Base-by-base conservation (phyloP, 2,888 invertebrate species). In the Rhogogaster chlorosoma region DNA sequence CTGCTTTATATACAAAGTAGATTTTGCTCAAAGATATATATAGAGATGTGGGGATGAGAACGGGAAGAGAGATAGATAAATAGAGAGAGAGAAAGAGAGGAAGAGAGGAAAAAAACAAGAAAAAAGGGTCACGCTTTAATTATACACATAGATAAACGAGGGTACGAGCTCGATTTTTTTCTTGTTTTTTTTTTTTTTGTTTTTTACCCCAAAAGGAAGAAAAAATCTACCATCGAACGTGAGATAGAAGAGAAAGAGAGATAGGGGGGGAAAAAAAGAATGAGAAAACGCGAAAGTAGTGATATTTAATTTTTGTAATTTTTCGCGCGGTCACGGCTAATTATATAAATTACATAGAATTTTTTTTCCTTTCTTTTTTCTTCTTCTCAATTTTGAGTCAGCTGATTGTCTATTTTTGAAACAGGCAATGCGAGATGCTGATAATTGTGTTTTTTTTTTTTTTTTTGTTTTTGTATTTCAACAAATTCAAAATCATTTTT, bases 261-360 rank as follows among this genome's bases (percentile, higher is more conserved):
- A n/a, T n/a, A n/a, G n/a, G n/a, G 26, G 4, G 15, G 18, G 22
- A 5, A 38, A 70, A 10, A 45, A 38, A 73, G 18, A 73, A n/a
- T 9, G 12, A 9, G n/a, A 45, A 73, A 73, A 38, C n/a, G 42
- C 22, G 0, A 4, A 22, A 42, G 22, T 73, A 42, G 22, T 26
- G n/a, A 75, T 75, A 75, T 75, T 75, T 49, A 75, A 75, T 75
- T 75, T 42, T 49, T 45, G 22, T 38, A 75, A 75, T 45, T 49
- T 45, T 9, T 49, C 75, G 45, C 75, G 45, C 45, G 22, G 15
- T n/a, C 75, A 49, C 75, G 75, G 1, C n/a, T 75, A 75, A 75
- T 75, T 71, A 32, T 71, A 29, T 2, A 42, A 45, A 49, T 45
- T 15, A 49, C 32, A 57, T 49, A 10, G 9, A 9, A 9, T 38